Conservation (phyloP, 2,888 invertebrate species). For the Polymixis lichenea region DNA sequence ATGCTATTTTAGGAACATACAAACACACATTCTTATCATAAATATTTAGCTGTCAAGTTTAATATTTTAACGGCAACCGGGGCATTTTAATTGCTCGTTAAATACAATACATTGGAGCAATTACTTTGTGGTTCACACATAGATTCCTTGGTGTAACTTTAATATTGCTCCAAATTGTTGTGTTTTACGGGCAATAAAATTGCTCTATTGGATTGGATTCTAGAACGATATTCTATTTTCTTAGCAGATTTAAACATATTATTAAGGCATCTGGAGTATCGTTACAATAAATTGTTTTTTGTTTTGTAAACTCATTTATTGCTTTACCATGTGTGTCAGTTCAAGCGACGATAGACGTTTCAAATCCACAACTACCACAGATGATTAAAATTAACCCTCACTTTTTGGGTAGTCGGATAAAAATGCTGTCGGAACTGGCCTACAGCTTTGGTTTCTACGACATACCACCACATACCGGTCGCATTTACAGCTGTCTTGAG, state of each 20-base stretch:
- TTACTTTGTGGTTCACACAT: neutral
- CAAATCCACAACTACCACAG: neutral
- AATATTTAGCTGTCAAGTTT: conserved; percentile 3
- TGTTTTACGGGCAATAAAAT: neutral
- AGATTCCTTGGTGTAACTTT: neutral
- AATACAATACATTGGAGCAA: conserved; percentile 6
- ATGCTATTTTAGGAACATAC: conserved; percentile 51
- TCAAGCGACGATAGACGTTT: neutral
- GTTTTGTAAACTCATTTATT: neutral
- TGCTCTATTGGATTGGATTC: neutral
- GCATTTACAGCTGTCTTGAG: neutral
- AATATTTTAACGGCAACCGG: conserved; percentile 10
- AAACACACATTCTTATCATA: conserved; percentile 29
- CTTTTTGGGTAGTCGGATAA: neutral
- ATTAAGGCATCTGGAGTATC: conserved; percentile 25
- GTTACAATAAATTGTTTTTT: conserved; percentile 7
- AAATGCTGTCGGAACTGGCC: neutral
- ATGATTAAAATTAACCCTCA: neutral
- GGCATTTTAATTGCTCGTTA: neutral
- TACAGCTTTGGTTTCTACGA: neutral
- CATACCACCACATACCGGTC: neutral
- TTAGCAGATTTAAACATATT: conserved; percentile 6
- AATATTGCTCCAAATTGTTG: conserved; percentile 6
- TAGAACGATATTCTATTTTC: conserved; percentile 13
- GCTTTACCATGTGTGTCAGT: neutral